Base-by-base conservation (phyloP, 2,888 invertebrate species). In the Geotrupes spiniger region DNA sequence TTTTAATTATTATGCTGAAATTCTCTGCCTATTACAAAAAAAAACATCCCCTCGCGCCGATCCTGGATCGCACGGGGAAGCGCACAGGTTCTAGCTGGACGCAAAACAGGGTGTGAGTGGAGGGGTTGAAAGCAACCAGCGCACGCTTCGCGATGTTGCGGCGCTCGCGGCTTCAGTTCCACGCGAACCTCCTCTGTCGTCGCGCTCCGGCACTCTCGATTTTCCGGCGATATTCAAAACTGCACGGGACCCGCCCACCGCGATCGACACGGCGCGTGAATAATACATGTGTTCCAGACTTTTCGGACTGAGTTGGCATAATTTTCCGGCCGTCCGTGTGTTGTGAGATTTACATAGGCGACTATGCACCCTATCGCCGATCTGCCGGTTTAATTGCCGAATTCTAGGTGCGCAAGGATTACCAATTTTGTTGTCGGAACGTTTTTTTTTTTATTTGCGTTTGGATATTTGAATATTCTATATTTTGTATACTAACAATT, bases 111-210 rank as follows among this genome's bases (percentile, higher is more conserved):
- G 46, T 46, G 46, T 40, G 46, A 46, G 46, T 26, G 21, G 40
- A 39, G 33, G 58, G 53, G 48, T 51, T 49, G 63, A 61, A 58
- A 58, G 62, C 65, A 21, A 6, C 21, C 21, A 21, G 65, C 66
- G 65, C 64, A 66, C 61, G 63, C 63, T 62, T 64, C 53, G 4
- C 21, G 58, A 56, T 61, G 63, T 64, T 60, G 56, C 62, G 62
- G 51, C 54, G 57, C 52, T 52, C 53, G 60, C 58, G 50, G 53
- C 55, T 52, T 64, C 66, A 68, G 66, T 65, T 65, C 57, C 68
- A 66, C 64, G 66, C 66, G 62, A 65, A 65, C 61, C 56, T 51
- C 58, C 60, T 56, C 54, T 50, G 54, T 49, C 52, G 46, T 26
- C 38, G 21, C 46, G 26, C 29, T 4, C 14, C 33, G 33, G 12